Percentiles rank a stretch among this genome's conserved stretches.
Conservation (phyloP, 2,797 vertebrate species). For the Anableps anableps region DNA sequence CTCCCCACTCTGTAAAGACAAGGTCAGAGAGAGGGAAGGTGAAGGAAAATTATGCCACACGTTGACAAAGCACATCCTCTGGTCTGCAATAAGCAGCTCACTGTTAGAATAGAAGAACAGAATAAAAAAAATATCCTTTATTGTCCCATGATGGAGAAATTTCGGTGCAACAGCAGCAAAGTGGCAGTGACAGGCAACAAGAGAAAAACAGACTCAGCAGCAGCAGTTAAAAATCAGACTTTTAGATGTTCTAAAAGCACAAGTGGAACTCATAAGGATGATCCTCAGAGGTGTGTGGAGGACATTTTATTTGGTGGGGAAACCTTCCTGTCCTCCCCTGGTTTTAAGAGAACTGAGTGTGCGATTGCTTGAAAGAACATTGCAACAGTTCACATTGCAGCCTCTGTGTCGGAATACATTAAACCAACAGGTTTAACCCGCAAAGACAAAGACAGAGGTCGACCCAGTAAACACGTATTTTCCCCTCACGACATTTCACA, state of each 20-base stretch:
- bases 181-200: no score
- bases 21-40: slow-evolving; percentile 46
- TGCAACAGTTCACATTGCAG: neutral
- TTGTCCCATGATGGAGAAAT: no score
- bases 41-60: slow-evolving; percentile 13
- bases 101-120: no score
- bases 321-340: neutral
- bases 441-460: neutral
- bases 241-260: neutral
- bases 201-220: no score
- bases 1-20: slow-evolving; percentile 57
- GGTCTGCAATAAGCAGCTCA: slow-evolving; percentile 4
- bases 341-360: neutral
- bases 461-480: neutral
- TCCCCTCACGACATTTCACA: neutral
- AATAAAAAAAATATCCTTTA: no score
- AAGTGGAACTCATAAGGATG: neutral
- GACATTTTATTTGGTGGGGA: neutral
- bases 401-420: neutral
- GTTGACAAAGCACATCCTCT: neutral
- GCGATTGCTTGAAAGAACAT: neutral
- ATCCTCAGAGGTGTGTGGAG: neutral
- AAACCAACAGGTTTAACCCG: neutral
- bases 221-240: neutral
- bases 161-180: no score